phyloP scores from a whole-genome alignment of 2,113 vertebrate species.

The Chrysochloris asiatica region DNA sequence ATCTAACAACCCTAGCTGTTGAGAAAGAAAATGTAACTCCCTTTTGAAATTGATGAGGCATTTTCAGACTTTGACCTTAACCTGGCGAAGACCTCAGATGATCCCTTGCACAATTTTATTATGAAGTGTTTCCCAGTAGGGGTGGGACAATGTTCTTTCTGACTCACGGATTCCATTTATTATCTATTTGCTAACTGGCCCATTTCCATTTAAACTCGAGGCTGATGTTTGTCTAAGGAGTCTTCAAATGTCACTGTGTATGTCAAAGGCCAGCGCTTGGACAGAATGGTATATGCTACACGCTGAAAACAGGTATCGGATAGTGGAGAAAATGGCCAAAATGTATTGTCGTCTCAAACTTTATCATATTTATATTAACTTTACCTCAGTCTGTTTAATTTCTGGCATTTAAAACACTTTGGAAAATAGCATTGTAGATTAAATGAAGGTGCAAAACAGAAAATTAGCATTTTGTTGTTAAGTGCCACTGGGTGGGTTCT shows the following conservation, averaged over 20 bases:
- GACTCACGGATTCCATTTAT: conserved; percentile 30
- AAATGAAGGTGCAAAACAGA: conserved; percentile 55
- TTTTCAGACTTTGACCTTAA: neutral
- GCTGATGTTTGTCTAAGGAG: conserved; percentile 70
- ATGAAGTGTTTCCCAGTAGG: conserved; percentile 44
- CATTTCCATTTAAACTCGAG: conserved; percentile 58
- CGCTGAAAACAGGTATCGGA: neutral
- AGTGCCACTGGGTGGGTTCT: no score
- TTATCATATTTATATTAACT: conserved; percentile 27
- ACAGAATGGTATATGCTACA: neutral
- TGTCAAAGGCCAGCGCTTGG: conserved; percentile 54
- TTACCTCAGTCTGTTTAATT: conserved; percentile 9
- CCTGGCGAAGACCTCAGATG: neutral
- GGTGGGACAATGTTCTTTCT: conserved; percentile 8
- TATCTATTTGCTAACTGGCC: conserved; percentile 68
- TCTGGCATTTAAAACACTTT: neutral
- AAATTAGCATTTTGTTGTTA: conserved; percentile 40
- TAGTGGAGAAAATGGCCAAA: conserved; percentile 12
- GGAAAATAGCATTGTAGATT: conserved; percentile 25
- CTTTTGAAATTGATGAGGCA: neutral
- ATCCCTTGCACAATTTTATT: conserved; percentile 26
- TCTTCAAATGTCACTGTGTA: conserved; percentile 71
- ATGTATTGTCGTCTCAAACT: neutral
- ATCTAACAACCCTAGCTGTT: neutral
- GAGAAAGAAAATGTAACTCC: neutral